phyloP scores from a whole-genome alignment of 2,888 invertebrate species.

The Altica lythri region DNA sequence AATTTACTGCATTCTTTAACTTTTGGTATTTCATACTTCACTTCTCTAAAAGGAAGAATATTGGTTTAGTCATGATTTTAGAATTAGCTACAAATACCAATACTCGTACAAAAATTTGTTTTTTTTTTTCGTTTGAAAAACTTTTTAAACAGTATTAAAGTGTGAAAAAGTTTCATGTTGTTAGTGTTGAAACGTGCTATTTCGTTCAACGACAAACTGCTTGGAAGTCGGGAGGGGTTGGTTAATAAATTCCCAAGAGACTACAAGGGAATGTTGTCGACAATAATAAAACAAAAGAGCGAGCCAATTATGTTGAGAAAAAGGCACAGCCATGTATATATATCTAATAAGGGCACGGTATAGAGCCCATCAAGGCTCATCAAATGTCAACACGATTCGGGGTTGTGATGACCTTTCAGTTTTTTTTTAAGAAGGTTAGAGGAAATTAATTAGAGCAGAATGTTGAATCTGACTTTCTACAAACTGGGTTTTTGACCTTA shows the following conservation, averaged over 20 bases:
- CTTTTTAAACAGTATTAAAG: too few species aligned
- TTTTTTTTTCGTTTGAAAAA: too few species aligned
- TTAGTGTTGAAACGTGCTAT: slow-evolving; percentile 1
- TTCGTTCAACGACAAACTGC: not conserved
- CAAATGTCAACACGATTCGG: slow-evolving; percentile 28
- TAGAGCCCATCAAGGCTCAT: slow-evolving; percentile 25
- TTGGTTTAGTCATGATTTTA: too few species aligned
- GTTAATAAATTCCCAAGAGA: slow-evolving; percentile 26
- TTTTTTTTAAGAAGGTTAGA: slow-evolving; percentile 11
- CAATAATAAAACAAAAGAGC: slow-evolving; percentile 28
- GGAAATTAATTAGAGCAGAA: slow-evolving; percentile 13
- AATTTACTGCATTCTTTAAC: too few species aligned
- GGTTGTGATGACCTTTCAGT: slow-evolving; percentile 17
- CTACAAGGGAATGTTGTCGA: slow-evolving; percentile 6
- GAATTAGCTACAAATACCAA: too few species aligned
- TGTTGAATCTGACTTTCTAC: too few species aligned
- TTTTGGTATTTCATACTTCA: too few species aligned
- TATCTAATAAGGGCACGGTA: slow-evolving; percentile 17
- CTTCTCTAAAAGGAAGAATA: too few species aligned
- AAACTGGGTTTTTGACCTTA: too few species aligned
- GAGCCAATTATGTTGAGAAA: slow-evolving; percentile 28
- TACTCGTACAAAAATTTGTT: too few species aligned
- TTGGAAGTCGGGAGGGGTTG: not conserved
- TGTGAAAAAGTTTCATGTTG: too few species aligned
- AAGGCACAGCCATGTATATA: slow-evolving; percentile 25